phyloP scores from a whole-genome alignment of 2,797 vertebrate genomes.

The Xenentodon cancila region DNA sequence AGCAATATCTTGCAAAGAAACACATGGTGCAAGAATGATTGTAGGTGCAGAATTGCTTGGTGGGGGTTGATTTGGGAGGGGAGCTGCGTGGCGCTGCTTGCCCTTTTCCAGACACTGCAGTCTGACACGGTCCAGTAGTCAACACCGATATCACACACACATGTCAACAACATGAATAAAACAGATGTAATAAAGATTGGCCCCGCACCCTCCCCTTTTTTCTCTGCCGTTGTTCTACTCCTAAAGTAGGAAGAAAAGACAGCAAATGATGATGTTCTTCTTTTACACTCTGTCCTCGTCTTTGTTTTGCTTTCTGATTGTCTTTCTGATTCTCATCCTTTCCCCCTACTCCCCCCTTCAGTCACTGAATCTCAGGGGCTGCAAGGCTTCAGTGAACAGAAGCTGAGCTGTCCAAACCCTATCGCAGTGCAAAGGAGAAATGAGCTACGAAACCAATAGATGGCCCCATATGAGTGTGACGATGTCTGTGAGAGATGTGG shows the following conservation, averaged over 20 bases:
- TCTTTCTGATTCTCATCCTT: constrained; percentile 59
- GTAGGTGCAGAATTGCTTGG: constrained; percentile 23
- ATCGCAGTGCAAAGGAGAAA: constrained; percentile 51
- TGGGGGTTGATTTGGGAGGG: constrained; percentile 34
- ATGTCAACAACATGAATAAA: constrained; percentile 85
- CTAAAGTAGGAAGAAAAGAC: constrained; percentile 41
- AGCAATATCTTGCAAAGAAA: constrained; percentile 48
- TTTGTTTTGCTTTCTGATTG: constrained; percentile 44
- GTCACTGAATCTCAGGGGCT: constrained; percentile 66
- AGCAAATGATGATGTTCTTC: constrained; percentile 56
- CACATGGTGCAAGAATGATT: constrained; percentile 42
- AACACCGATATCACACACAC: constrained; percentile 78
- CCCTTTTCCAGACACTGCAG: constrained; percentile 75
- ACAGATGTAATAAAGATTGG: constrained; percentile 82
- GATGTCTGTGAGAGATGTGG: constrained; percentile 13
- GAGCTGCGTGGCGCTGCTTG: constrained; percentile 34
- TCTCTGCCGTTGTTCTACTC: constrained; percentile 15
- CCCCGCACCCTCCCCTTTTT: constrained; percentile 24
- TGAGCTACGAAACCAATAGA: constrained; percentile 33
- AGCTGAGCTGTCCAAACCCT: constrained; percentile 72
- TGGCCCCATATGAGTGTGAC: constrained; percentile 24
- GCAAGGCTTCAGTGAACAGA: constrained; percentile 76
- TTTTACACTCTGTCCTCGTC: constrained; percentile 46
- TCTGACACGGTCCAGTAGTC: constrained; percentile 77
- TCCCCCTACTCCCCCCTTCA: constrained; percentile 44